Conservation (phyloP, 2,888 invertebrate species). For the Polyploca ridens region DNA sequence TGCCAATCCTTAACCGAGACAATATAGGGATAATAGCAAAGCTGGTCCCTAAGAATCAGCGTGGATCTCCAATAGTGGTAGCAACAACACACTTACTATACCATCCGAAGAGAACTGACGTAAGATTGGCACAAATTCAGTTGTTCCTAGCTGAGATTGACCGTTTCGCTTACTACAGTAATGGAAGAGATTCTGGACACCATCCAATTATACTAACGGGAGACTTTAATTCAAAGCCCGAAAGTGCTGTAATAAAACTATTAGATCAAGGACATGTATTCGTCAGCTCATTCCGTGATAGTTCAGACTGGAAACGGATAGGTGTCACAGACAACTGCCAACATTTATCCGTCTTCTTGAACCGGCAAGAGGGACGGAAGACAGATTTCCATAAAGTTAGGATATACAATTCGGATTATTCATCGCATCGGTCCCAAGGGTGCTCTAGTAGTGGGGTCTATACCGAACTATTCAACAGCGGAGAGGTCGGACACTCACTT, state of each 20-base stretch:
- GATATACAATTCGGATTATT: slow-evolving; percentile 64
- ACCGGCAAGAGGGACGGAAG: slow-evolving; percentile 62
- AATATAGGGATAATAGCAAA: slow-evolving; percentile 94
- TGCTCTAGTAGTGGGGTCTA: slow-evolving; percentile 32
- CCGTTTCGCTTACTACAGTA: slow-evolving; percentile 85
- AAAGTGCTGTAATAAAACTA: slow-evolving; percentile 88
- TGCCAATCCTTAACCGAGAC: slow-evolving; percentile 90
- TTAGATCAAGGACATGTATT: slow-evolving; percentile 86
- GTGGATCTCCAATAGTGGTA: slow-evolving; percentile 86
- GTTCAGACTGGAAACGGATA: slow-evolving; percentile 78
- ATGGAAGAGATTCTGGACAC: slow-evolving; percentile 73
- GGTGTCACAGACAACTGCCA: slow-evolving; percentile 86
- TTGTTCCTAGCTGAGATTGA: slow-evolving; percentile 94
- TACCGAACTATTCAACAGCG: slow-evolving; percentile 82
- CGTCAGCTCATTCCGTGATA: slow-evolving; percentile 53
- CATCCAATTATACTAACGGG: slow-evolving; percentile 95
- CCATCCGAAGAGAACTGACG: slow-evolving; percentile 95
- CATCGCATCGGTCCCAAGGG: background rate
- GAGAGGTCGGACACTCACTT: slow-evolving; percentile 87
- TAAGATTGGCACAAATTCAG: slow-evolving; percentile 94
- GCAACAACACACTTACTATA: slow-evolving; percentile 98
- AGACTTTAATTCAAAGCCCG: slow-evolving; percentile 94
- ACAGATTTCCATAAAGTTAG: slow-evolving; percentile 55
- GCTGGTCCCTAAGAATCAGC: slow-evolving; percentile 83
- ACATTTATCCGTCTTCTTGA: slow-evolving; percentile 78